Conservation (phyloP, 2,888 invertebrate species). For the Stenodema calcarata region DNA sequence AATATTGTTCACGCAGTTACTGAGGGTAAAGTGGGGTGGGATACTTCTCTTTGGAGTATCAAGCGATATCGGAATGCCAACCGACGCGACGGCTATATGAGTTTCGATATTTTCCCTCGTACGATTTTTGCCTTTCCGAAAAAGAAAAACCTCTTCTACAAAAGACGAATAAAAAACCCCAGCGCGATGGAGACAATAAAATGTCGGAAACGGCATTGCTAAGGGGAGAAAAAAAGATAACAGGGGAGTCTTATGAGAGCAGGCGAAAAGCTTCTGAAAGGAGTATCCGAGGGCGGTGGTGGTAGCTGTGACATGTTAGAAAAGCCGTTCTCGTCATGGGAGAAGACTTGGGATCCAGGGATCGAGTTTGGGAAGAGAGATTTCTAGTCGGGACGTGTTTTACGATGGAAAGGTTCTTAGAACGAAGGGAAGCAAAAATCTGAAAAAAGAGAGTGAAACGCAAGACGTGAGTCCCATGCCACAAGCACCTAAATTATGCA, state of each 20-base stretch:
- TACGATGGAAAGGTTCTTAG: neutral
- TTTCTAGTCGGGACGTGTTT: conserved; percentile 4
- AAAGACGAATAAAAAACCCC: neutral
- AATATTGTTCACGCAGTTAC: neutral
- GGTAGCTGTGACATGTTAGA: conserved; percentile 9
- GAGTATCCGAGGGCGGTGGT: neutral
- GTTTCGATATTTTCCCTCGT: conserved; percentile 2
- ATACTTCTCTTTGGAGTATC: neutral
- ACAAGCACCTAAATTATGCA: neutral
- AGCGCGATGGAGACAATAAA: neutral
- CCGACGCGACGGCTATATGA: neutral
- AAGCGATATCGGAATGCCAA: neutral
- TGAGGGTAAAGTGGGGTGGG: neutral
- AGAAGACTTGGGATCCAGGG: neutral
- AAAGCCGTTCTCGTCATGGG: conserved; percentile 12
- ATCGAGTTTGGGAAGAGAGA: neutral
- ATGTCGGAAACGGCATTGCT: neutral
- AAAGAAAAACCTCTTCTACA: neutral
- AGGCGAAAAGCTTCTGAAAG: neutral
- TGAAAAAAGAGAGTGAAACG: neutral
- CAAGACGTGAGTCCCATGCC: neutral
- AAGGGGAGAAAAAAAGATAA: neutral
- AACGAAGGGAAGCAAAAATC: neutral
- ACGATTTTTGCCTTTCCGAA: neutral
- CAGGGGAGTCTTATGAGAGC: neutral